Evolutionary conservation across 2,888 invertebrate genomes (phyloP), one percentile per base, ranked within the genome.

Genomic region (Cecidostiba fungosa): DNA sequence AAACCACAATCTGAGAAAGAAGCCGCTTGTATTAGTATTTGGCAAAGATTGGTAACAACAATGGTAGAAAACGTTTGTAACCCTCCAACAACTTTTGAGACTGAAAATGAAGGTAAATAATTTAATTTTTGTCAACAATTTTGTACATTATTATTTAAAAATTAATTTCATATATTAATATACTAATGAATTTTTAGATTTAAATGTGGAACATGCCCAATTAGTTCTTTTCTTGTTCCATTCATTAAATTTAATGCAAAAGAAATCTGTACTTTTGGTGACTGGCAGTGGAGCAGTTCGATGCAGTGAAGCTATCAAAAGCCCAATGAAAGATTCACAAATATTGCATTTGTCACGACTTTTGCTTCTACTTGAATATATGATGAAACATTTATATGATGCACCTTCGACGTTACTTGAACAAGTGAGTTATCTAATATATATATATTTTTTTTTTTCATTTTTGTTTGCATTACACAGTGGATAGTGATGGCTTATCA

Each of bases 161-260:
- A 85, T 87, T 69, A 69, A n/a, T 59, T 32, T 54, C 32, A 12
- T 26, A 79, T 77, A 43, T 78, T 84, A 73, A 59, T 70, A 14
- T 54, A 73, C 72, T 16, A 8, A 23, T 14, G 39, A 47, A n/a
- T n/a, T 94, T 94, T 39, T 94, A 95, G 99, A 99, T 94, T 94
- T 99, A 86, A 99, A 99, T 93, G 98, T 99, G 77, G 99, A 99
- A 92, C 99, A 99, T 93, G 97, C 98, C 0, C 99, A 99, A 93
- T 94, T 99, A 59, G 94, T 99, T 87, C 95, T 99, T 12, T 99
- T 99, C 93, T 94, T 99, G 16, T 99, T 99, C 94, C 99, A 99
- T 93, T 98, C 98, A 0, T 94, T 99, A 86, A 98, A 98, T 90
- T 94, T 99, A 87, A 98, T 98, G 98, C 98, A 99, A 94, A 99